Percentiles rank a stretch among this genome's conserved stretches.
Conservation (phyloP, 2,888 invertebrate species). For the Actias luna region DNA sequence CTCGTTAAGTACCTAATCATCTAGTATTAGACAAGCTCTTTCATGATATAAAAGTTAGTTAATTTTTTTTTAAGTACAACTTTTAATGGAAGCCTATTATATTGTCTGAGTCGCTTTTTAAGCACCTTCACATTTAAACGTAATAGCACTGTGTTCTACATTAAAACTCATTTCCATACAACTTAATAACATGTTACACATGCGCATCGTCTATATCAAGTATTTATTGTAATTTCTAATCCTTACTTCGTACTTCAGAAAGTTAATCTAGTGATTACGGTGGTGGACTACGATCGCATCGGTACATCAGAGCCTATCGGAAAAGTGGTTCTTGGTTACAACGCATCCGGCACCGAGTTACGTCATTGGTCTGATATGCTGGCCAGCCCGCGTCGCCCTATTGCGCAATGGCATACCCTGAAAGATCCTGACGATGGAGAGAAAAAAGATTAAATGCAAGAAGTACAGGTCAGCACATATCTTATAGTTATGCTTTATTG, state of each 20-base stretch:
- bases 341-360: conserved; percentile 98
- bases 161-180: neutral
- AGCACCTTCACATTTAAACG: neutral
- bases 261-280: conserved; percentile 99
- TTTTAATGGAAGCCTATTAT: neutral
- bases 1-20: neutral
- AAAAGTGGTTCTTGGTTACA: conserved; percentile 97
- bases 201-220: neutral
- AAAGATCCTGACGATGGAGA: conserved; percentile 98
- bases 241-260: conserved; percentile 86
- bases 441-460: conserved; percentile 86
- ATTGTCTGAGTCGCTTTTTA: neutral
- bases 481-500: too few relatives aligned
- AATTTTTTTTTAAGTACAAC: neutral
- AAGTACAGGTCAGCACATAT: neutral
- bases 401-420: conserved; percentile 99
- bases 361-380: conserved; percentile 99
- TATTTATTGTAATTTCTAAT: conserved; percentile 8
- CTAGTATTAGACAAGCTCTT: neutral
- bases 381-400: conserved; percentile 98
- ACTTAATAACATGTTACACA: neutral
- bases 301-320: conserved; percentile 99
- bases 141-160: neutral
- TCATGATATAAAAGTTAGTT: neutral
- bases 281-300: conserved; percentile 99